Base-by-base conservation (phyloP, 2,888 invertebrate genomes). In the Drosophila rubida region DNA sequence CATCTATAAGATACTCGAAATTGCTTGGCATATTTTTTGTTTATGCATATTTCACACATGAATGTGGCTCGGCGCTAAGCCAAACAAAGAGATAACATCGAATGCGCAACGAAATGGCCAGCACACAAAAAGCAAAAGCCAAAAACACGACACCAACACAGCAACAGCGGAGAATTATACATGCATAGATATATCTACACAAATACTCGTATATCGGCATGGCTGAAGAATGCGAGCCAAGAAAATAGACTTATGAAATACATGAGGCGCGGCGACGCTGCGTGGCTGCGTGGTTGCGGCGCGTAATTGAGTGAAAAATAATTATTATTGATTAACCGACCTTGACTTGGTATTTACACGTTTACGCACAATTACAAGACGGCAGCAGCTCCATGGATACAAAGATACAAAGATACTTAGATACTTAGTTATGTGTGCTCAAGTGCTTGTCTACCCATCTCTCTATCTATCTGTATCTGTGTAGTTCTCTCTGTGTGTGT, bases 301-400 rank as follows among this genome's bases (percentile, higher is more conserved):
- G 70, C 69, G 77, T 88, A 85, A 89, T 87, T 89, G 87, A 89
- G 87, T 88, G 88, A 84, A 83, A 88, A 87, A 87, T 88, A 87
- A 88, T 89, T 78, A 80, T 88, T 88, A 87, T 89, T 89, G 89
- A 89, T 88, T 84, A 88, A 73, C 73, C 80, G 89, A 84, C 88
- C 88, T 89, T 89, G 89, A 83, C 80, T 88, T 75, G 79, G 87
- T 81, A 80, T 87, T 87, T 87, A 83, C 84, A 80, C 84, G 75
- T 86, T 86, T 75, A 85, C 85, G 85, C 88, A 85, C 86, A 85
- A 85, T 88, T 85, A 86, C 83, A 70, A 65, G 45, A 35, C 49
- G 35, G 62, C 41, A 46, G 53, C 55, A 61, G 57, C 57, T 37
- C 35, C 48, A 55, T 39, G 32, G 48, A 27, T 57, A 49, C 32